These are phyloP conservation scores for Cheirogaleus medius DNA, from an alignment of 2,113 vertebrate genomes.

Conservation along the genomic window DNA sequence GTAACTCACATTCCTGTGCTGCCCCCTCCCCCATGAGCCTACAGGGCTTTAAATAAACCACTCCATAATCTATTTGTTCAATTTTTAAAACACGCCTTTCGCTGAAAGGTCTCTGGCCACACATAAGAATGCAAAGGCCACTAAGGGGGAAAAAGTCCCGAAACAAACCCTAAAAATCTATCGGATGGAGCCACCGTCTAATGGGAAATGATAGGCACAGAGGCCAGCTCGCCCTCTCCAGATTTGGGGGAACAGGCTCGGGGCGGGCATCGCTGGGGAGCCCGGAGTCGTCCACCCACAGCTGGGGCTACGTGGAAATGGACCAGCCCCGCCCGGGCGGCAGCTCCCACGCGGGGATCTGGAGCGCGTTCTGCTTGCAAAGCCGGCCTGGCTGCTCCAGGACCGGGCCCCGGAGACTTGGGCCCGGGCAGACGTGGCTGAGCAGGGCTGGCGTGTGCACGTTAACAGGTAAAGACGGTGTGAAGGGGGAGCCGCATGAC, in stretches of 20 bases:
- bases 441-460: accelerated
- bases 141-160: neutral
- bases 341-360: accelerated
- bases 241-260: accelerated
- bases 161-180: neutral
- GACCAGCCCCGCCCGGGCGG: accelerated
- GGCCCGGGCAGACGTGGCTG: accelerated
- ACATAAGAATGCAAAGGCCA: neutral
- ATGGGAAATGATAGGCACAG: neutral
- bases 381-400: neutral
- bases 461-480: accelerated
- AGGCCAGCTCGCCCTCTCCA: accelerated
- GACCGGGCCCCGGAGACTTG: accelerated
- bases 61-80: constrained; percentile 19
- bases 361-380: accelerated
- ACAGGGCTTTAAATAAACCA: neutral
- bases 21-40: accelerated
- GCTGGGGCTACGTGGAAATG: accelerated
- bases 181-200: accelerated
- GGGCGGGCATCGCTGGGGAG: too few relatives aligned
- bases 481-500: accelerated
- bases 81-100: neutral
- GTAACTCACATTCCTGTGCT: accelerated
- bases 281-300: neutral
- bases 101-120: constrained; percentile 33